These are phyloP conservation scores for Ricordea florida DNA, from an alignment of 92 coral and sea anemone genomes.

Conservation along the genomic window DNA sequence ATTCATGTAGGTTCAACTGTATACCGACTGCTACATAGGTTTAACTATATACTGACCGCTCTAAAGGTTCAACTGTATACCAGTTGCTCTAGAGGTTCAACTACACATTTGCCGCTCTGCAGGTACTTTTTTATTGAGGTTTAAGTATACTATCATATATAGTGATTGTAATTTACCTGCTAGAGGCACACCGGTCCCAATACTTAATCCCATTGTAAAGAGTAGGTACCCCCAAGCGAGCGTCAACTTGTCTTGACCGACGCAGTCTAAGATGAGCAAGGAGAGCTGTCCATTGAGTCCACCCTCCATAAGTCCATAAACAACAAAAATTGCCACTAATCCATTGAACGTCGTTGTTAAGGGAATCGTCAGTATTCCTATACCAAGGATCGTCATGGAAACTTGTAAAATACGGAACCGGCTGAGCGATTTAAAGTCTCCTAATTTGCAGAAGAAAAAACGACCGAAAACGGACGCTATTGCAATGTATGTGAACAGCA, in stretches of 20 bases:
- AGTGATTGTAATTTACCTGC: conserved; percentile 30
- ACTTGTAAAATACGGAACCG: conserved; percentile 53
- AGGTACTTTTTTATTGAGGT: too few species aligned
- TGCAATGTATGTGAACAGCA: conserved; percentile 56
- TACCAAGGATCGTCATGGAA: conserved; percentile 46
- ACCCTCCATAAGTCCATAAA: conserved; percentile 60
- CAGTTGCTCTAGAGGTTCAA: too few species aligned
- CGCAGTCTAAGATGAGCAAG: conserved; percentile 44
- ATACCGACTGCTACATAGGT: too few species aligned
- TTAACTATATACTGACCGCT: too few species aligned
- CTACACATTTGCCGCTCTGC: too few species aligned
- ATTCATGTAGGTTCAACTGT: too few species aligned
- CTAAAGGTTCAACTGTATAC: too few species aligned
- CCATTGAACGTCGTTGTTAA: conserved; percentile 23
- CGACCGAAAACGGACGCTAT: conserved; percentile 53
- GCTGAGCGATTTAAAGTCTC: conserved; percentile 30
- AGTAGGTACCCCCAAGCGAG: conserved; percentile 41
- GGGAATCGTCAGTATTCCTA: conserved; percentile 20
- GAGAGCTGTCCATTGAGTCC: conserved; percentile 44
- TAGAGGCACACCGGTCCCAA: conserved; percentile 28
- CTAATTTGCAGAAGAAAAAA: conserved; percentile 54
- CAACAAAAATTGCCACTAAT: conserved; percentile 21
- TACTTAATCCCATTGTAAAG: not conserved
- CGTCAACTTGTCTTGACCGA: conserved; percentile 25
- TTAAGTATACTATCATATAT: too few species aligned